Conservation (phyloP, 2,888 invertebrate species). For the Agrilus cyanescens region DNA sequence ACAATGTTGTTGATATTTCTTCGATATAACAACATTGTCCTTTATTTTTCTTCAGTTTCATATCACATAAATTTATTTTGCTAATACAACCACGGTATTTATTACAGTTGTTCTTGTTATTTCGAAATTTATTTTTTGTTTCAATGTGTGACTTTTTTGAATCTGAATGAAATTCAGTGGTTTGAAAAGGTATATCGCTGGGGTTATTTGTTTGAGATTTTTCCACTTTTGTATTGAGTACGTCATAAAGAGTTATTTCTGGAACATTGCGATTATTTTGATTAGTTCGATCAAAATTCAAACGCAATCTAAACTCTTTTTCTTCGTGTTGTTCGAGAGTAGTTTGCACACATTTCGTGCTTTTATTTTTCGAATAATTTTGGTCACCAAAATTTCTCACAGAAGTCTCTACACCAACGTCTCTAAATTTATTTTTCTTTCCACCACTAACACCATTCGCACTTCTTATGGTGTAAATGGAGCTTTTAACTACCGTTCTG, state of each 20-base stretch:
- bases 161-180: too few species aligned
- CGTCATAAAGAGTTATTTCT: not conserved
- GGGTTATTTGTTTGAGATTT: not conserved
- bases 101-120: too few species aligned
- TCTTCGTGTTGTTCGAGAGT: not conserved
- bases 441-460: not conserved
- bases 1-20: too few species aligned
- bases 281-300: not conserved
- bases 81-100: too few species aligned
- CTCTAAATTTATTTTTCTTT: too few species aligned
- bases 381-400: slow-evolving; percentile 4
- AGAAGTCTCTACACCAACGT: not conserved
- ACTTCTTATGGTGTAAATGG: not conserved
- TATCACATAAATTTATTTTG: too few species aligned
- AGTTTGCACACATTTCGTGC: slow-evolving; percentile 9
- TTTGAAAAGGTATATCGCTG: too few species aligned
- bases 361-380: not conserved
- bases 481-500: slow-evolving; percentile 1
- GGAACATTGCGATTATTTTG: slow-evolving; percentile 4
- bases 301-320: slow-evolving; percentile 3
- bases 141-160: too few species aligned
- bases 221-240: not conserved
- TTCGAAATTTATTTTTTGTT: too few species aligned
- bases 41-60: too few species aligned
- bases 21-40: too few species aligned